These are phyloP conservation scores for Epinephelus awoara DNA, from an alignment of 2,797 vertebrate species.

Conservation along the genomic window DNA sequence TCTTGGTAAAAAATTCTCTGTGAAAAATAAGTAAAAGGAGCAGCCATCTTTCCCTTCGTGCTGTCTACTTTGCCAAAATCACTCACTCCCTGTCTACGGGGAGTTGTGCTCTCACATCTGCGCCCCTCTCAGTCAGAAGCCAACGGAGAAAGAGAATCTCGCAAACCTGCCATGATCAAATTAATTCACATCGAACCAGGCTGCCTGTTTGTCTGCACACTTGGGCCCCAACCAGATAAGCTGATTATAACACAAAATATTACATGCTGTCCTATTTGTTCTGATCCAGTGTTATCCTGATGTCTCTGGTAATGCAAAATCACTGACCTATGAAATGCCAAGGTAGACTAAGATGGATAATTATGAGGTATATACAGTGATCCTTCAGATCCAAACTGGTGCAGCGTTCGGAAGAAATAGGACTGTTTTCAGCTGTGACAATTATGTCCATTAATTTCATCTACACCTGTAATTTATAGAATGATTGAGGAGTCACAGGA, in stretches of 20 bases:
- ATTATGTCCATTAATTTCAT: constrained; percentile 36
- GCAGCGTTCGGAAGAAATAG: constrained; percentile 17
- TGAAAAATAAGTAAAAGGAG: constrained; percentile 31
- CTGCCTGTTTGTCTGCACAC: constrained; percentile 76
- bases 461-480: constrained; percentile 32
- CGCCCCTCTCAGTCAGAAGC: constrained; percentile 52
- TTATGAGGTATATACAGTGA: constrained; percentile 45
- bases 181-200: constrained; percentile 73
- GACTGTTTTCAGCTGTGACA: constrained; percentile 18
- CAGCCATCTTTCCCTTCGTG: constrained; percentile 46
- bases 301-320: constrained; percentile 71
- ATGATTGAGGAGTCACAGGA: constrained; percentile 23
- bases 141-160: constrained; percentile 59
- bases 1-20: not conserved
- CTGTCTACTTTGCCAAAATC: constrained; percentile 58
- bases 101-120: constrained; percentile 61
- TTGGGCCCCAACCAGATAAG: constrained; percentile 79
- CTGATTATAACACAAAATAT: constrained; percentile 83
- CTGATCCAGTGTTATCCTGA: constrained; percentile 79
- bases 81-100: constrained; percentile 39
- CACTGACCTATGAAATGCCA: constrained; percentile 75
- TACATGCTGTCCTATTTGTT: constrained; percentile 83
- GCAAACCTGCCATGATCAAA: constrained; percentile 74
- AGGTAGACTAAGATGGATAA: constrained; percentile 73
- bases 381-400: constrained; percentile 37